Base-by-base conservation (phyloP, 2,113 vertebrate species). In the Sander lucioperca region DNA sequence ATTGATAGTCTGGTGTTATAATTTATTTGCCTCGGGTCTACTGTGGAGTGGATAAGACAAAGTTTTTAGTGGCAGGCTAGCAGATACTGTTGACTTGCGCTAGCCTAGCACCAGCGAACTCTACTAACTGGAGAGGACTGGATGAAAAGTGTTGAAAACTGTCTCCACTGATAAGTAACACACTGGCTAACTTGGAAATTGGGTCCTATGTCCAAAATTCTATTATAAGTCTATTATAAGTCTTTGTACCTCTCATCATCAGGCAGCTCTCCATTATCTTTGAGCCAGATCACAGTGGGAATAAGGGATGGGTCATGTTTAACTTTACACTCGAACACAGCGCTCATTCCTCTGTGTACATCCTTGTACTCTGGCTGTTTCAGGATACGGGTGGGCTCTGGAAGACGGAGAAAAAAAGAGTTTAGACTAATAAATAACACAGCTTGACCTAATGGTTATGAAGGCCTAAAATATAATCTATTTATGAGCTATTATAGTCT, bases 301-400 rank as follows among this genome's bases (percentile, higher is more conserved):
- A 92, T 50, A 73, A 99, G 96, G 0, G 96, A 95, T 3, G 93
- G 93, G 89, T 99, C 98, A 0, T 99, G 96, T 87, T 97, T 98
- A 88, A 98, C 96, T 93, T 94, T 95, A 89, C 98, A 99, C 86
- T 99, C 97, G 83, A 99, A 99, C 25, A 95, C 89, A 16, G 95
- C 96, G 0, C 91, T 96, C 76, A 95, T 93, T 33, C 95, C 95
- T 83, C 95, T 96, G 91, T 98, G 97, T 36, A 98, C 95, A 66
- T 96, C 93, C 86, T 95, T 97, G 89, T 98, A 98, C 87, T 97
- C 96, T 0, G 97, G 97, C 77, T 97, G 97, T 88, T 95, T 97
- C 80, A 99, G 95, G 90, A 99, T 98, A 77, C 97, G 97, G 0
- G 98, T 99, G 50, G 98, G 97, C 87, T 98, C 98, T 99, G 92